Evolutionary conservation across 2,888 invertebrate species (phyloP).

Genomic region (Ophion slaviceki): DNA sequence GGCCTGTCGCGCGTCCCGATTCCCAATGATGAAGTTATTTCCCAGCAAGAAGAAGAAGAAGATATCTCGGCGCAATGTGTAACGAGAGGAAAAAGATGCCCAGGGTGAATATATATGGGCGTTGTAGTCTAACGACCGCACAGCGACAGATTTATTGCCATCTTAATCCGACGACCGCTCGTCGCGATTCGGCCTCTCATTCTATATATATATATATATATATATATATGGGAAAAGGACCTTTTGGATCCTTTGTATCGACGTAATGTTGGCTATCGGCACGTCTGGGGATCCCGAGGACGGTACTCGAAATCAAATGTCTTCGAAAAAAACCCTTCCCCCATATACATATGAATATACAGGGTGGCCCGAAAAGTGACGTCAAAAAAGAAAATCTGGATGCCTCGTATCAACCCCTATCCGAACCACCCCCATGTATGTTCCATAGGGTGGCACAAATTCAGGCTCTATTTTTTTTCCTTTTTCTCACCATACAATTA

Average conservation of each 20-base stretch:
- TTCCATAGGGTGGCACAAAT: too few relatives aligned
- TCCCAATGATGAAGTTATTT: conserved; percentile 55
- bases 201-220: conserved; percentile 27
- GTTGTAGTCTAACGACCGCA: conserved; percentile 54
- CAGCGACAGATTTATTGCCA: conserved; percentile 63
- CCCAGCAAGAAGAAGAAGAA: conserved; percentile 18
- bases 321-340: background rate
- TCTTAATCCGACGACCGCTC: conserved; percentile 63
- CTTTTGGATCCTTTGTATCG: background rate
- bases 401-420: too few relatives aligned
- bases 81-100: conserved; percentile 37
- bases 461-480: too few relatives aligned
- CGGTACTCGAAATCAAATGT: background rate
- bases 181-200: conserved; percentile 50
- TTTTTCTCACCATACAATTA: too few relatives aligned
- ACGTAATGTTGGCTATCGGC: background rate
- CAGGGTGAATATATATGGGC: conserved; percentile 18
- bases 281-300: background rate
- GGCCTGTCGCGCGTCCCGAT: conserved; percentile 6
- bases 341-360: background rate
- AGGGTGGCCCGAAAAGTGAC: background rate
- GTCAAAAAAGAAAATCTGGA: background rate
- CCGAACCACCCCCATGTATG: too few relatives aligned
- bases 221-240: background rate
- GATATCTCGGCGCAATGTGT: conserved; percentile 23